These are phyloP conservation scores for Lithophane ornitopus DNA, from an alignment of 2,888 invertebrate genomes.

Conservation along the genomic window DNA sequence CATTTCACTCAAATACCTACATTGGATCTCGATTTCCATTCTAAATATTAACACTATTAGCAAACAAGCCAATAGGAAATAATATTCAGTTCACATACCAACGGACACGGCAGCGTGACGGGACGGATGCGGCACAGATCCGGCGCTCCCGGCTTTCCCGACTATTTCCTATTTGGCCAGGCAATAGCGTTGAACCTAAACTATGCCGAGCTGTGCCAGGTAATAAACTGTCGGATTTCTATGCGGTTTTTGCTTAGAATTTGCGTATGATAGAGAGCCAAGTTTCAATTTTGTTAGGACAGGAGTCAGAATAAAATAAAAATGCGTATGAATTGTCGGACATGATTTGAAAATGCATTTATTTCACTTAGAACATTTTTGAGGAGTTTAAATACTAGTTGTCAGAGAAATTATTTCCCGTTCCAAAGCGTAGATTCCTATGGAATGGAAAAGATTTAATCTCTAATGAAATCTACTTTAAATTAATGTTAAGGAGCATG, in stretches of 20 bases:
- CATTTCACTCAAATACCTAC: not conserved
- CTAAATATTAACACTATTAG: not conserved
- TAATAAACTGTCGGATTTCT: not conserved
- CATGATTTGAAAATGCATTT: not conserved
- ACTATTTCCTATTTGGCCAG: constrained; percentile 7
- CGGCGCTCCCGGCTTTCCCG: not conserved
- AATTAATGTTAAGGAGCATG: not conserved
- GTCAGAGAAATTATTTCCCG: not conserved
- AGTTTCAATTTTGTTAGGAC: not conserved
- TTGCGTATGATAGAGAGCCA: not conserved
- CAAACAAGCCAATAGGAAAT: constrained; percentile 19
- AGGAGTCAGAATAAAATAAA: not conserved
- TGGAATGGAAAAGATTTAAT: not conserved
- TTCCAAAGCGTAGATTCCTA: not conserved
- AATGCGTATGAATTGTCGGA: not conserved
- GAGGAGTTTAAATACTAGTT: not conserved
- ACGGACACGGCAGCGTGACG: not conserved
- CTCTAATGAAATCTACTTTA: not conserved
- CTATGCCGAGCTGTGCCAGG: not conserved
- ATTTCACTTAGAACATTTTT: not conserved
- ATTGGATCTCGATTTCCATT: not conserved
- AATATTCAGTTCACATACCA: constrained; percentile 2
- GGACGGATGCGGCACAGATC: constrained; percentile 8
- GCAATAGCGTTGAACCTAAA: not conserved
- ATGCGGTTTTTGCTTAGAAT: not conserved